These are phyloP conservation scores for Rhineura floridana DNA, from an alignment of 2,113 vertebrate species.

Conservation along the genomic window DNA sequence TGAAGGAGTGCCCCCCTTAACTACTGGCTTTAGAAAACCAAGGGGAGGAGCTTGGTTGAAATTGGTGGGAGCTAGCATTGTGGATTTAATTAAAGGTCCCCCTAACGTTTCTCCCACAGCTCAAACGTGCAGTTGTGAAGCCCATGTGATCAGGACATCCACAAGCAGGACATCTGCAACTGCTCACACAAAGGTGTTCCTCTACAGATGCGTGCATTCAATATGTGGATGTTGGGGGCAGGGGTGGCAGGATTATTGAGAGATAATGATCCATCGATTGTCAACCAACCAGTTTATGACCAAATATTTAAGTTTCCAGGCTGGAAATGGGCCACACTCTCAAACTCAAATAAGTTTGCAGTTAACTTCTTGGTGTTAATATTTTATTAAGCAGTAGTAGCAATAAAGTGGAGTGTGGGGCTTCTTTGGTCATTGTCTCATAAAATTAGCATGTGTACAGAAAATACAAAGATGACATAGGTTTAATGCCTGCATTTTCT, in stretches of 20 bases:
- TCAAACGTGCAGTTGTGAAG: too few species aligned
- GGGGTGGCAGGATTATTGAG: too few species aligned
- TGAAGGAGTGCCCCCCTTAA: background rate
- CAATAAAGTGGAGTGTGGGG: background rate
- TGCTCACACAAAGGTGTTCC: too few species aligned
- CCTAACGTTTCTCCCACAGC: too few species aligned
- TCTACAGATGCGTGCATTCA: too few species aligned
- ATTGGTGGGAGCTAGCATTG: background rate
- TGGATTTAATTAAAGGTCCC: too few species aligned
- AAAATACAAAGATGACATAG: slow-evolving; percentile 1
- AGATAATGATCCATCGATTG: too few species aligned
- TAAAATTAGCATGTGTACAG: slow-evolving; percentile 9
- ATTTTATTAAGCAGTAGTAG: background rate
- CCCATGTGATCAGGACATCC: too few species aligned
- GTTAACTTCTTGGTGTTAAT: background rate
- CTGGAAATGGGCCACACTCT: slow-evolving; percentile 17
- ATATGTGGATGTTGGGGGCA: too few species aligned
- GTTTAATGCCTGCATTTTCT: background rate
- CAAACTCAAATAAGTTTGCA: background rate
- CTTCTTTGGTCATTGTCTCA: background rate
- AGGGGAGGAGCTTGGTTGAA: background rate
- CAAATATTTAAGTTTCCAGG: too few species aligned
- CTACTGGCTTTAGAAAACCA: background rate
- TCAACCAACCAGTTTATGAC: too few species aligned
- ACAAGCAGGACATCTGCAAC: too few species aligned